phyloP scores from a whole-genome alignment of 2,113 vertebrate genomes.

The Archocentrus centrarchus region DNA sequence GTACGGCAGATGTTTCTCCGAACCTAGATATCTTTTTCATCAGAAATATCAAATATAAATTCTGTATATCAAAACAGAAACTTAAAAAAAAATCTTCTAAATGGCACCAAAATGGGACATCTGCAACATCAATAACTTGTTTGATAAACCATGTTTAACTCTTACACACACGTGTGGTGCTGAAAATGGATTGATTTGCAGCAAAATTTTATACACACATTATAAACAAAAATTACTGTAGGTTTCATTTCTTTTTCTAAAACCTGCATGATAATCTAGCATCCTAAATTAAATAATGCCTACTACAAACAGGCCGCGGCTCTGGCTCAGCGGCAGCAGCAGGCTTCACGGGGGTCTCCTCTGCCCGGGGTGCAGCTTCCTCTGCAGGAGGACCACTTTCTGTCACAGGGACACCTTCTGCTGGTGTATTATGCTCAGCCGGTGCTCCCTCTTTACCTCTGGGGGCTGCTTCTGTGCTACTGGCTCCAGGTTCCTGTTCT shows the following conservation, averaged over 20 bases:
- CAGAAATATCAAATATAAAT: background rate
- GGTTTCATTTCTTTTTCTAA: background rate
- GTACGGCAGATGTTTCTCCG: background rate
- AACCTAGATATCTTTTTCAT: background rate
- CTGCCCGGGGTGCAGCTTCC: slow-evolving; percentile 21
- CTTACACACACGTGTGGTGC: background rate
- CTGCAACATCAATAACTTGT: background rate
- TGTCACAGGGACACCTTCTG: slow-evolving; percentile 17
- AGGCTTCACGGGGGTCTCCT: slow-evolving; percentile 27
- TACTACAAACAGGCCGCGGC: slow-evolving; percentile 68
- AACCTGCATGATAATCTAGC: background rate
- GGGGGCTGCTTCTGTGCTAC: background rate
- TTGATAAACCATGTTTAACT: background rate
- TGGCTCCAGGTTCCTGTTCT: slow-evolving; percentile 26
- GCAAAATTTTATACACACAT: background rate
- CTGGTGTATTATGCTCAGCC: slow-evolving; percentile 33
- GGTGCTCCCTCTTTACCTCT: slow-evolving; percentile 32
- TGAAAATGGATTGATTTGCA: background rate
- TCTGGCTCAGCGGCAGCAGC: slow-evolving; percentile 54
- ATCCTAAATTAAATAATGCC: slow-evolving; percentile 48
- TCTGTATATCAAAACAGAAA: no score
- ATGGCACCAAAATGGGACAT: no score
- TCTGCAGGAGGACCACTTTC: slow-evolving; percentile 21
- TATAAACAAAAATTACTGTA: background rate
- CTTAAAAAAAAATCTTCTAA: background rate